A percentile compares a stretch with the other conserved stretches of the same genome.
Conservation (phyloP, 2,888 invertebrate genomes). For the Eudasyphora cyanicolor region DNA sequence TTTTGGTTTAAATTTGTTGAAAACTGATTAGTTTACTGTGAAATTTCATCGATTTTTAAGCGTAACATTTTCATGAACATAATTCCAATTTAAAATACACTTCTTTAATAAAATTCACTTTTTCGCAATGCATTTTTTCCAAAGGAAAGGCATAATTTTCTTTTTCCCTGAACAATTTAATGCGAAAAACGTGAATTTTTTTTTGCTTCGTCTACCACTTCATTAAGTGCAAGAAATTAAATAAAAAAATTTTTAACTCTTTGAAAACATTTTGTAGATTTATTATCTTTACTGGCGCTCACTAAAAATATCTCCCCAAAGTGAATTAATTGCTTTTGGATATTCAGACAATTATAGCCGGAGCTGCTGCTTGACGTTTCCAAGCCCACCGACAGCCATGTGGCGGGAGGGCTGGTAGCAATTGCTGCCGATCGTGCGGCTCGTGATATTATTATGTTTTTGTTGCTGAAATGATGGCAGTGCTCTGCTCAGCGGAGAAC, state of each 20-base stretch:
- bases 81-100: too few relatives aligned
- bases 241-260: too few relatives aligned
- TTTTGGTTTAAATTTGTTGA: too few relatives aligned
- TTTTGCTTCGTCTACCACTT: too few relatives aligned
- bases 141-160: neutral
- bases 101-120: too few relatives aligned
- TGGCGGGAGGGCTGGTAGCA: neutral
- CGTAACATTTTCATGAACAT: too few relatives aligned
- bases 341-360: neutral
- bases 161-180: too few relatives aligned
- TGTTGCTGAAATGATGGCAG: neutral
- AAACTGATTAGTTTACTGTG: too few relatives aligned
- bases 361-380: neutral
- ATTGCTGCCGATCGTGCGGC: neutral
- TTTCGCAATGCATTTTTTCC: too few relatives aligned
- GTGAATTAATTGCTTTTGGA: constrained; percentile 7
- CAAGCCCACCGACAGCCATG: neutral
- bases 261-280: neutral
- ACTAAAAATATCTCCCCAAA: constrained; percentile 23
- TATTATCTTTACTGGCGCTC: neutral
- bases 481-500: neutral
- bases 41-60: too few relatives aligned
- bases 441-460: neutral
- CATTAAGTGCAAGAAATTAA: too few relatives aligned
- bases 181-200: too few relatives aligned